Base-by-base conservation (phyloP, 2,113 vertebrate genomes). In the Heloderma charlesbogerti region DNA sequence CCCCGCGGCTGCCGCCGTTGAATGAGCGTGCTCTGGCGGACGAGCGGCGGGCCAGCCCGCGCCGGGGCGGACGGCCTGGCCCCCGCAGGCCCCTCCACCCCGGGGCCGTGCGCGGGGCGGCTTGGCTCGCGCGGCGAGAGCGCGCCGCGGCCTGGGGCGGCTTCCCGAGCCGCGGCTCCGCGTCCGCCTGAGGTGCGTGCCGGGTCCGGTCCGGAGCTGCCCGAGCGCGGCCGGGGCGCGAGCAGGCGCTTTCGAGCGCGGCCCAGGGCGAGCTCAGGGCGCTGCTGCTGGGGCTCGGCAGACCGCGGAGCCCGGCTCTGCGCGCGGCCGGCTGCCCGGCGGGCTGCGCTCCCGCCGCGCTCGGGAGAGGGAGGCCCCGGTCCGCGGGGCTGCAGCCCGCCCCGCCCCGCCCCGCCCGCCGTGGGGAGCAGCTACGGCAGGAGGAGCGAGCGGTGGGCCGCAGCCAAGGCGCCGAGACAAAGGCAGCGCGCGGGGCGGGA, bases 251-350 rank as follows among this genome's bases (percentile, higher is more conserved):
- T 95, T 95, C 93, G 93, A 95, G 95, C 88, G 87, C 84, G 86
- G 89, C 95, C 94, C 96, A 96, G 95, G 72, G 90, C 95, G 95
- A 96, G 96, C 95, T 96, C 95, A 96, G 95, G 93, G n/a, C 77
- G 92, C 94, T 69, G 92, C 95, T 92, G 71, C 92, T 95, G 91
- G 20, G 31, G 8, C 80, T 34, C 93, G 43, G 72, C 94, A 92
- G 95, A 94, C 92, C 95, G 40, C 94, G n/a, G 16, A 91, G 93
- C 92, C 87, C 67, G 57, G 27, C 29, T 13, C 88, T 34, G 80
- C 90, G 22, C 43, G 67, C 37, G 8, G 2, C 31, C 18, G 22
- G 15, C 60, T 51, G 16, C 40, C 37, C 63, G 7, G 40, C 31
- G 45, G 45, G 71, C 27, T 43, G 22, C 69, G 31, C 10, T 3